These are phyloP conservation scores for Monarcha castaneiventris DNA, from an alignment of 2,113 vertebrate genomes.

Conservation along the genomic window DNA sequence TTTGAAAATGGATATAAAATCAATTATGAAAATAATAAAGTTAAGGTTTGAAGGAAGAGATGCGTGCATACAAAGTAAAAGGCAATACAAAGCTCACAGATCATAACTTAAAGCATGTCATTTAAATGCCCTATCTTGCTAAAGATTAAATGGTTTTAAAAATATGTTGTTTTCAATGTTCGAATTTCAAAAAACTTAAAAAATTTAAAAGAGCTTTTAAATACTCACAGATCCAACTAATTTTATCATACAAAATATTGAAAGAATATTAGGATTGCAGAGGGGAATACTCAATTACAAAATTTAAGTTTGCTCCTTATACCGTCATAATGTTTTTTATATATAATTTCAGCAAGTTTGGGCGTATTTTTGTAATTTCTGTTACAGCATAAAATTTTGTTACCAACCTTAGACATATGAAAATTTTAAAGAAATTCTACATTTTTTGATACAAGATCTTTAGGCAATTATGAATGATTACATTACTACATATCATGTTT, in stretches of 20 bases:
- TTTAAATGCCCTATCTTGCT: background rate
- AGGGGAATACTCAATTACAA: background rate
- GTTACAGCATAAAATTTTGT: background rate
- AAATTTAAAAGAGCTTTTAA: background rate
- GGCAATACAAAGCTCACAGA: background rate
- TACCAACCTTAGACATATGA: background rate
- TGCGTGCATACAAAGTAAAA: background rate
- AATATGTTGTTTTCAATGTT: fast-evolving
- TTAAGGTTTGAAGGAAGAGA: background rate
- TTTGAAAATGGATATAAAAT: background rate
- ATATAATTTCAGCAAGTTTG: background rate
- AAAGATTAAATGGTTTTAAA: background rate
- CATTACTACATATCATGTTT: background rate
- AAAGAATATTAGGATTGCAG: background rate
- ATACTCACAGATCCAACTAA: background rate
- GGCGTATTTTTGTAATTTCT: background rate
- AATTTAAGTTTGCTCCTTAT: background rate
- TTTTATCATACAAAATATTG: background rate
- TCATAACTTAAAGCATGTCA: fast-evolving
- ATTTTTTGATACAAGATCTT: background rate
- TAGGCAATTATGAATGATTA: background rate
- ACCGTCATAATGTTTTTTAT: background rate
- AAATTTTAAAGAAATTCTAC: background rate
- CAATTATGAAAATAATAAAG: background rate
- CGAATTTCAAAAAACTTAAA: background rate